A percentile compares a stretch with the other conserved stretches of the same genome.
phyloP scores from a whole-genome alignment of 2,888 invertebrate species.

The Meganola albula region DNA sequence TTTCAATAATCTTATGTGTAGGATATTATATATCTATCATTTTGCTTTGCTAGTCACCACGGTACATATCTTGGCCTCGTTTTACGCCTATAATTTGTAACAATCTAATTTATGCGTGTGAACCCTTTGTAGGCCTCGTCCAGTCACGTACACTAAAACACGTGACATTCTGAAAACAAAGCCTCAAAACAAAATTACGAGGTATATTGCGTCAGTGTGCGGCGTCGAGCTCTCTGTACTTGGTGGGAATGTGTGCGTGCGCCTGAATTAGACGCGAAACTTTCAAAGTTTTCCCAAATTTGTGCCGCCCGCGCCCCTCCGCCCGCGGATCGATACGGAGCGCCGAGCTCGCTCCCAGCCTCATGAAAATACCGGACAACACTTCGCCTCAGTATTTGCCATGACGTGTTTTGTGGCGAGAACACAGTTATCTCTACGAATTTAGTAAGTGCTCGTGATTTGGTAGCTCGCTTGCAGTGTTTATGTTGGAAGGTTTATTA shows the following conservation, averaged over 20 bases:
- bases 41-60: neutral
- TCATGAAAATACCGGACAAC: constrained; percentile 72
- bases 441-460: constrained; percentile 41
- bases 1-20: neutral
- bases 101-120: constrained; percentile 28
- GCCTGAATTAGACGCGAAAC: constrained; percentile 78
- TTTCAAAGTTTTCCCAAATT: constrained; percentile 79
- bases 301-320: constrained; percentile 58
- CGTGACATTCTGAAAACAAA: constrained; percentile 66
- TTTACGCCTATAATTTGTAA: constrained; percentile 22
- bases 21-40: neutral
- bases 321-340: constrained; percentile 65
- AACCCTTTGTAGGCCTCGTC: constrained; percentile 45
- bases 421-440: constrained; percentile 39
- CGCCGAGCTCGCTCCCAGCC: constrained; percentile 62
- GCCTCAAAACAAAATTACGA: constrained; percentile 69
- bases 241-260: constrained; percentile 67
- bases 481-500: too few species aligned
- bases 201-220: constrained; percentile 48
- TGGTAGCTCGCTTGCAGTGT: constrained; percentile 20
- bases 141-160: constrained; percentile 60
- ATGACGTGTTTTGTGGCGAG: constrained; percentile 58
- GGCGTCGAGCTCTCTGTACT: constrained; percentile 48
- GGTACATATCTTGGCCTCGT: constrained; percentile 9
- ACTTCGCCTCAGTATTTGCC: constrained; percentile 57